Evolutionary conservation across 2,113 vertebrate genomes (phyloP).

Genomic region (Nettapus auritus): DNA sequence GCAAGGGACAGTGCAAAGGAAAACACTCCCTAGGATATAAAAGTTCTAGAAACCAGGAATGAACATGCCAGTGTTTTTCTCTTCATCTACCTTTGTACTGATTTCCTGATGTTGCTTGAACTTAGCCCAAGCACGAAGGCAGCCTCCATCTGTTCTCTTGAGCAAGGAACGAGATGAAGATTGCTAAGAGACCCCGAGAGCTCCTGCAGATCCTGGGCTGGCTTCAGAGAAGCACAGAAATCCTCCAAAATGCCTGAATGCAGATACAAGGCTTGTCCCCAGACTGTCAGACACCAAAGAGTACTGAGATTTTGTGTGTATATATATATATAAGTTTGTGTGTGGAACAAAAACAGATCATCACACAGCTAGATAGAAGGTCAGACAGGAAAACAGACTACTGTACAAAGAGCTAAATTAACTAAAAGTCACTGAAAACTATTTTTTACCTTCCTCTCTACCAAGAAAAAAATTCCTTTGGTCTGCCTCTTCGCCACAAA

Average conservation of each 20-base stretch:
- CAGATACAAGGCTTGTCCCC: neutral
- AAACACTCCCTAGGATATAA: accelerated
- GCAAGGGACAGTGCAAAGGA: neutral
- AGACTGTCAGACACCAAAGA: neutral
- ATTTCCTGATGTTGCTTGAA: neutral
- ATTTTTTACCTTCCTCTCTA: neutral
- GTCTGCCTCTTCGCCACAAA: neutral
- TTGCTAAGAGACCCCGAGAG: neutral
- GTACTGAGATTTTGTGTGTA: neutral
- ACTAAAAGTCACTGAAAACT: neutral
- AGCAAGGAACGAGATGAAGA: neutral
- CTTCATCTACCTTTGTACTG: neutral
- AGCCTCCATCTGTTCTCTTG: neutral
- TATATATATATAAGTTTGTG: too few species aligned
- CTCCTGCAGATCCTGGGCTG: accelerated
- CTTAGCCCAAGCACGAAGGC: neutral
- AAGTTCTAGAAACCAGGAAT: neutral
- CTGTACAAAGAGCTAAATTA: neutral
- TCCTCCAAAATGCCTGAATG: neutral
- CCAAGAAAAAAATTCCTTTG: neutral
- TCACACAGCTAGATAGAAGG: neutral
- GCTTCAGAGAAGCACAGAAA: neutral
- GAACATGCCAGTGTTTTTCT: neutral
- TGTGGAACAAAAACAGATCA: neutral
- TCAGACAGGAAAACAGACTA: neutral